Conservation (phyloP, 2,113 vertebrate species). For the Brachionichthys hirsutus region DNA sequence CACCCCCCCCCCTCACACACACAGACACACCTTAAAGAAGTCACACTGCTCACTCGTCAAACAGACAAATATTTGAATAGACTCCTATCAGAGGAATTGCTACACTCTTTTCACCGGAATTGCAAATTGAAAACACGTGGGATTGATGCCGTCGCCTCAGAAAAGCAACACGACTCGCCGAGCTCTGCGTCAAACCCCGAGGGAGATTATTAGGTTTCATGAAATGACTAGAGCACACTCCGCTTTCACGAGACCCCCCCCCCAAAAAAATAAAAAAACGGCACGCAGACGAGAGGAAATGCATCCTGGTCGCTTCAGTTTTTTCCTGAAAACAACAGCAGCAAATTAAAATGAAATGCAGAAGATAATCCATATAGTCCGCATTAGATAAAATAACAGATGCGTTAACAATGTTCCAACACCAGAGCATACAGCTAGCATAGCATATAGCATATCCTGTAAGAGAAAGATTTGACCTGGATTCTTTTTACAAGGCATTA, state of each 20-base stretch:
- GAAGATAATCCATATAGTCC: neutral
- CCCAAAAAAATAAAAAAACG: conserved; percentile 18
- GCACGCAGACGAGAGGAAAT: conserved; percentile 21
- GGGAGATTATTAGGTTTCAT: conserved; percentile 22
- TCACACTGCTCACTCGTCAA: neutral
- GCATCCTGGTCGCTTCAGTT: neutral
- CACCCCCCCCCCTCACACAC: no score
- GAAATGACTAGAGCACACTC: conserved; percentile 19
- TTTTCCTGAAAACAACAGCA: conserved; percentile 10
- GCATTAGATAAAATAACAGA: no score
- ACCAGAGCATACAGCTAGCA: conserved; percentile 59
- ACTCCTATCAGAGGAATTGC: neutral
- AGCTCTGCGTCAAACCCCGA: conserved; percentile 12
- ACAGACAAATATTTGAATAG: conserved; percentile 9
- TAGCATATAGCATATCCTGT: conserved; percentile 64
- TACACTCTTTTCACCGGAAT: neutral
- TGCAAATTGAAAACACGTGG: conserved; percentile 17
- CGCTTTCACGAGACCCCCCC: no score
- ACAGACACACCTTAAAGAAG: conserved; percentile 3
- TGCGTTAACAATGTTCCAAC: neutral
- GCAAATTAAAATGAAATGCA: neutral
- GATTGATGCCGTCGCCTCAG: conserved; percentile 10
- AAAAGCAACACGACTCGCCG: conserved; percentile 28
- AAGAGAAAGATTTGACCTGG: conserved; percentile 77
- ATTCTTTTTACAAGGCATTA: conserved; percentile 78